Conservation (phyloP, 2,797 vertebrate species). For the Saxicola maurus region DNA sequence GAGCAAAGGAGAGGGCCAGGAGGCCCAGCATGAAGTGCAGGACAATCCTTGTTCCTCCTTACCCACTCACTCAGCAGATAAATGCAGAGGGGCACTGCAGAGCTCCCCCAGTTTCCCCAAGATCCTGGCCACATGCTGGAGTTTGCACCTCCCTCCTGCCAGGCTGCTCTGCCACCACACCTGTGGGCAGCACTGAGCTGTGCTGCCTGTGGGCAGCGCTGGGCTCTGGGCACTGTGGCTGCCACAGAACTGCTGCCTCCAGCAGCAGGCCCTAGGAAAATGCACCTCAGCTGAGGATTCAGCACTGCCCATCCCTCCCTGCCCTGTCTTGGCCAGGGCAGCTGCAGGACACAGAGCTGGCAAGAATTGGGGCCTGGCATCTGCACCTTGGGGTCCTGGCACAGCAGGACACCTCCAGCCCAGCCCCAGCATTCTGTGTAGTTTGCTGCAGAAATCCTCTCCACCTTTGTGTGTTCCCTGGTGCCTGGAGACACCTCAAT, state of each 20-base stretch:
- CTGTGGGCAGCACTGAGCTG: accelerated
- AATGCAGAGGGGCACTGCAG: not conserved
- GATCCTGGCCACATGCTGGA: not conserved
- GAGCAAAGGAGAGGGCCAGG: accelerated
- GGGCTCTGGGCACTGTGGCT: not conserved
- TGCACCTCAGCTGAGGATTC: not conserved
- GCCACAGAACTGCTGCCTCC: not conserved
- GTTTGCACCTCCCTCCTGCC: not conserved
- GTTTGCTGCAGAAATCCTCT: not conserved
- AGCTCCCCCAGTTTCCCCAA: not conserved
- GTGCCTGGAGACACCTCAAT: not conserved
- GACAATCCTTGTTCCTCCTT: not conserved
- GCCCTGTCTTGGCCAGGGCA: not conserved
- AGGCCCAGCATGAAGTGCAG: not conserved
- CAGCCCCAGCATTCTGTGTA: accelerated
- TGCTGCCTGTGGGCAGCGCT: accelerated
- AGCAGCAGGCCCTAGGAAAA: not conserved
- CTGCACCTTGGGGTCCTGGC: not conserved
- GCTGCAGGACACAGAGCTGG: not conserved
- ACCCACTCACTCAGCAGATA: accelerated
- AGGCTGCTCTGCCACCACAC: not conserved
- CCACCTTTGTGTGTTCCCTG: accelerated
- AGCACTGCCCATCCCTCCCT: not conserved
- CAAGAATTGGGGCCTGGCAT: accelerated
- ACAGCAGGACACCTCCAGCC: accelerated